phyloP scores from a whole-genome alignment of 2,888 invertebrate genomes.

The Athalia cordata region DNA sequence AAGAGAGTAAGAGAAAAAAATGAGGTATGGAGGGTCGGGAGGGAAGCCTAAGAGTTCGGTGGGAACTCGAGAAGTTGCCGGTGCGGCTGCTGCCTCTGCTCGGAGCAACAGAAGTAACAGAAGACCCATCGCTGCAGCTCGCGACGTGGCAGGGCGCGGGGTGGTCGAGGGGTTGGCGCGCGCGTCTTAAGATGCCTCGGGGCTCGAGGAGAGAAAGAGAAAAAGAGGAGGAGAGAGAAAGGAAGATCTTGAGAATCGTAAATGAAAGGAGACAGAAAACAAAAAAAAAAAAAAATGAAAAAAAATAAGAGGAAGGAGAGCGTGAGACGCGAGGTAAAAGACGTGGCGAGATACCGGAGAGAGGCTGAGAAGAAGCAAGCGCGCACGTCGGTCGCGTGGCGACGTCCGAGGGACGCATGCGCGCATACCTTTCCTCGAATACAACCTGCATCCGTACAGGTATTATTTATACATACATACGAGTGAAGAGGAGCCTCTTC shows the following conservation, averaged over 20 bases:
- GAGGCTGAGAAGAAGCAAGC: slow-evolving; percentile 45
- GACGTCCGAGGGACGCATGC: slow-evolving; percentile 56
- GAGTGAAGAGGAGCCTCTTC: not conserved
- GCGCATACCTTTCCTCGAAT: slow-evolving; percentile 46
- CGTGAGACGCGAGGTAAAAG: slow-evolving; percentile 45
- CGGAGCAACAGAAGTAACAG: slow-evolving; percentile 46
- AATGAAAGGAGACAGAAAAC: slow-evolving; percentile 43
- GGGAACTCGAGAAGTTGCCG: slow-evolving; percentile 65
- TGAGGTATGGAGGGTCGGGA: not conserved
- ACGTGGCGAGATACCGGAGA: slow-evolving; percentile 45
- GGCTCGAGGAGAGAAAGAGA: slow-evolving; percentile 48
- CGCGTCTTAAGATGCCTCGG: slow-evolving; percentile 51
- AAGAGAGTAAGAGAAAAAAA: slow-evolving; percentile 15
- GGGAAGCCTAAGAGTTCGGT: slow-evolving; percentile 53
- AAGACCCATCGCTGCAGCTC: slow-evolving; percentile 48
- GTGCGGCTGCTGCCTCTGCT: slow-evolving; percentile 50
- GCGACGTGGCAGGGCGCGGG: slow-evolving; percentile 45
- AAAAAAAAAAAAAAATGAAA: slow-evolving; percentile 40
- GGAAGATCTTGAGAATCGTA: not conserved
- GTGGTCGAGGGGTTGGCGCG: slow-evolving; percentile 43
- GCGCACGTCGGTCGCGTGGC: slow-evolving; percentile 65
- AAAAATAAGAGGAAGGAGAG: slow-evolving; percentile 47
- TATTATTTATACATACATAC: slow-evolving; percentile 5
- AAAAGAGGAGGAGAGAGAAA: slow-evolving; percentile 34
- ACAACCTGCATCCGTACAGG: slow-evolving; percentile 27